phyloP scores from a whole-genome alignment of 2,113 vertebrate species.

The Phylloscopus trochilus region DNA sequence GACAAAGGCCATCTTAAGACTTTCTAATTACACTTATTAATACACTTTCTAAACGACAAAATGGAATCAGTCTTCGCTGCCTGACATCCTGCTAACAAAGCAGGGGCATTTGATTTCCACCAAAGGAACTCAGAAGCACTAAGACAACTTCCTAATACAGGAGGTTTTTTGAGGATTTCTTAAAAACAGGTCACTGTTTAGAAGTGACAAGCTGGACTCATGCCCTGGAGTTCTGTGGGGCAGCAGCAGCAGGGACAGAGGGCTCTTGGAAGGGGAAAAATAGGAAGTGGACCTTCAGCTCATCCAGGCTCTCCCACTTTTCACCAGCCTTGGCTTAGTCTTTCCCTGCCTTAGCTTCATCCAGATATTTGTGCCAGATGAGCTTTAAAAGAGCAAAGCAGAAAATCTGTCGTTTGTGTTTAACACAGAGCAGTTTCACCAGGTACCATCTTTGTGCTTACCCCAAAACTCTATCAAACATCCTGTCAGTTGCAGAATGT shows the following conservation, averaged over 20 bases:
- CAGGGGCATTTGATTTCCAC: background rate
- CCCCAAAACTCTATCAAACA: background rate
- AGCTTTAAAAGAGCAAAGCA: background rate
- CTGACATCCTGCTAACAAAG: background rate
- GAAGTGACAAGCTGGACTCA: background rate
- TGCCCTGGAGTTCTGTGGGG: background rate
- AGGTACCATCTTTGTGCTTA: background rate
- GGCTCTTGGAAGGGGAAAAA: background rate
- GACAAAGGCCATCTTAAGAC: background rate
- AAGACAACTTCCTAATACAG: background rate
- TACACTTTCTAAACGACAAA: background rate
- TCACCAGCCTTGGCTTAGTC: background rate
- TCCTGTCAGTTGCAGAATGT: background rate
- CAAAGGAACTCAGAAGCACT: background rate
- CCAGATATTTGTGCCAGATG: background rate
- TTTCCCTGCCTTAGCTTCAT: background rate
- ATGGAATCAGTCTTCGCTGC: background rate
- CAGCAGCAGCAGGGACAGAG: background rate
- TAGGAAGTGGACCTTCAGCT: background rate
- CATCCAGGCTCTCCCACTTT: background rate
- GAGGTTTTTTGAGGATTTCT: background rate
- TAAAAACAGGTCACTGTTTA: background rate
- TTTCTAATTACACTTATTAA: background rate
- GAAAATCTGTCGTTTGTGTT: background rate
- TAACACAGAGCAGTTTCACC: background rate